Evolutionary conservation across 2,888 invertebrate genomes (phyloP), one percentile per base, ranked within the genome.

Genomic region (Yponomeuta cagnagella): DNA sequence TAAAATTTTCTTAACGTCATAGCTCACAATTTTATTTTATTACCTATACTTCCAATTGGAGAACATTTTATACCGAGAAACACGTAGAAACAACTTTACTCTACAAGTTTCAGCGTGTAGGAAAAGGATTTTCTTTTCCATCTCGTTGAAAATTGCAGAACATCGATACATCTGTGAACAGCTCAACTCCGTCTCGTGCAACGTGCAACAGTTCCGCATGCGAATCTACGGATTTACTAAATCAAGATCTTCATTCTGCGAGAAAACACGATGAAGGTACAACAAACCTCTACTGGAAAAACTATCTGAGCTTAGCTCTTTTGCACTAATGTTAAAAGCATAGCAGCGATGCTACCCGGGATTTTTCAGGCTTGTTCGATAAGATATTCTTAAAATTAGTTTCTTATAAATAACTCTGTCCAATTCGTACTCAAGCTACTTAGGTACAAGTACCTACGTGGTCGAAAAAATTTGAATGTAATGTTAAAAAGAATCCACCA

Each of bases 211-310:
- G 37, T 9, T 68, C 68, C 43, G 68, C 68, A 68, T 68, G 48
- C n/a, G 48, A 68, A 68, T 68, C 23, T 68, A 48, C 23, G 37
- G n/a, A 68, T 43, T 68, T 68, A 37, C 48, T 43, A 68, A 68
- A 68, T 48, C 68, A 43, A 23, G 43, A 68, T 15, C 68, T 2
- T 64, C 64, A 10, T 65, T 33, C 2, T 33, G 9, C 52, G 3
- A 12, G 52, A 15, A 15, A 58, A 58, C 52, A 58, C 52, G 52
- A 58, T 58, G 52, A 12, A 15, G 52, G 52, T 58, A 58, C 52
- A 58, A 58, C 52, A 58, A 15, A 15, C 52, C 12, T 15, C 52
- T 15, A 15, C 15, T 58, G 12, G 52, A 58, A 58, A 58, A 58
- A 58, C 15, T 58, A 12, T 15, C 4, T 15, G 15, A 58, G 15